A percentile compares a stretch with the other conserved stretches of the same genome.
Conservation (phyloP, 1,140 invertebrate genomes). For the Megathymus violae region DNA sequence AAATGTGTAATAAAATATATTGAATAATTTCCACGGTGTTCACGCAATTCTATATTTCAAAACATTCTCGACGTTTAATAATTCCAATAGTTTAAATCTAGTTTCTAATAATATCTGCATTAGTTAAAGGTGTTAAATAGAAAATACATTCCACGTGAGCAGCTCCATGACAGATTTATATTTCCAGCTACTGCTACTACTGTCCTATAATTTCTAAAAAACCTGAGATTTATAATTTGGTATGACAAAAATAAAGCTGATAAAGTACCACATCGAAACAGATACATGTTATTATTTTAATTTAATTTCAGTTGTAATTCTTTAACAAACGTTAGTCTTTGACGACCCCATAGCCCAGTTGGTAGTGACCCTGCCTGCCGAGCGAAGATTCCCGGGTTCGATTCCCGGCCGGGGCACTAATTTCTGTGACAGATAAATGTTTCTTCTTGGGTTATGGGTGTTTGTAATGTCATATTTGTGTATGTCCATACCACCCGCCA, state of each 20-base stretch:
- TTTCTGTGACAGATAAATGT: no score
- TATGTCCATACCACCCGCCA: no score
- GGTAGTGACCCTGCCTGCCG: no score
- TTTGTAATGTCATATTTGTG: no score
- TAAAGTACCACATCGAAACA: neutral
- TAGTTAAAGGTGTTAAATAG: conserved; percentile 5
- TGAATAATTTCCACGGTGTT: no score
- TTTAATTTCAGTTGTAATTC: no score
- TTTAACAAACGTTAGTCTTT: no score
- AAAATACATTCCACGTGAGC: conserved; percentile 14
- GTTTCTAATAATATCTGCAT: neutral
- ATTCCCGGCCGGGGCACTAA: no score
- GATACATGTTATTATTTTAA: neutral
- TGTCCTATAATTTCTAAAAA: neutral
- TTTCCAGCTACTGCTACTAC: neutral
- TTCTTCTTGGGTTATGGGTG: no score
- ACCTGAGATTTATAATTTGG: neutral
- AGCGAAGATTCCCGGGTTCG: no score
- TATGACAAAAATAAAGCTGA: neutral
- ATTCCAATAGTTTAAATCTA: neutral
- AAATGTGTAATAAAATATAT: no score
- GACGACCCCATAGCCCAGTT: no score
- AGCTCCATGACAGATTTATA: conserved; percentile 6
- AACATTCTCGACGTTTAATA: neutral
- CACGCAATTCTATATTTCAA: neutral